Percentiles rank a stretch among this genome's conserved stretches.
Evolutionary conservation across 2,797 vertebrate species (phyloP).

Genomic region (Synanceia verrucosa): DNA sequence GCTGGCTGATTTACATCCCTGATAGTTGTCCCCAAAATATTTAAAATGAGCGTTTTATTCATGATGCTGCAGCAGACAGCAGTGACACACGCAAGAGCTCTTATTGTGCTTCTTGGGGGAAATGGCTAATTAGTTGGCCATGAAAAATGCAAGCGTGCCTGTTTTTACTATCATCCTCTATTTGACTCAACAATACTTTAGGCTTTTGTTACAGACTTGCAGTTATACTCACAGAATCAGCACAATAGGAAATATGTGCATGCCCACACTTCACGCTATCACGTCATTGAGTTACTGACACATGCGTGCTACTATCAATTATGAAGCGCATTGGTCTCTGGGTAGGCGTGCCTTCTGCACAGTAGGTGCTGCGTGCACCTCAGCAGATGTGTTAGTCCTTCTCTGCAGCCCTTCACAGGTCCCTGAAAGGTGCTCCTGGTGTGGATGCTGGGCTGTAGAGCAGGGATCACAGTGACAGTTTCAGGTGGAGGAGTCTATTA

Average conservation of each 20-base stretch:
- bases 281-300: constrained; percentile 31
- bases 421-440: constrained; percentile 70
- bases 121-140: constrained; percentile 75
- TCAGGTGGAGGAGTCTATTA: constrained; percentile 88
- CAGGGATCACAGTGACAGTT: constrained; percentile 84
- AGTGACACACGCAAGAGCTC: constrained; percentile 67
- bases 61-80: constrained; percentile 69
- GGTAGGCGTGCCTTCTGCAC: constrained; percentile 32
- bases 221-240: constrained; percentile 50
- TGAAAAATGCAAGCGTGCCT: constrained; percentile 73
- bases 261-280: constrained; percentile 32
- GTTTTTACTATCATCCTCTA: constrained; percentile 63
- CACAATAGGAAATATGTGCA: constrained; percentile 44
- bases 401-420: constrained; percentile 59
- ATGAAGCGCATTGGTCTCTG: constrained; percentile 34
- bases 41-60: constrained; percentile 76
- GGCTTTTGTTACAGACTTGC: constrained; percentile 54
- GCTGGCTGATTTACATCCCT: constrained; percentile 79
- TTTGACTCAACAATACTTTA: constrained; percentile 64
- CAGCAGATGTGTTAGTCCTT: constrained; percentile 64
- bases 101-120: constrained; percentile 69
- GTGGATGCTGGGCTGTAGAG: constrained; percentile 71
- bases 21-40: constrained; percentile 78
- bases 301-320: constrained; percentile 49
- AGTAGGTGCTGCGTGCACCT: constrained; percentile 31